Percentiles rank a stretch among this genome's conserved stretches.
Conservation (phyloP, 2,888 invertebrate species). For the Lysandra coridon region DNA sequence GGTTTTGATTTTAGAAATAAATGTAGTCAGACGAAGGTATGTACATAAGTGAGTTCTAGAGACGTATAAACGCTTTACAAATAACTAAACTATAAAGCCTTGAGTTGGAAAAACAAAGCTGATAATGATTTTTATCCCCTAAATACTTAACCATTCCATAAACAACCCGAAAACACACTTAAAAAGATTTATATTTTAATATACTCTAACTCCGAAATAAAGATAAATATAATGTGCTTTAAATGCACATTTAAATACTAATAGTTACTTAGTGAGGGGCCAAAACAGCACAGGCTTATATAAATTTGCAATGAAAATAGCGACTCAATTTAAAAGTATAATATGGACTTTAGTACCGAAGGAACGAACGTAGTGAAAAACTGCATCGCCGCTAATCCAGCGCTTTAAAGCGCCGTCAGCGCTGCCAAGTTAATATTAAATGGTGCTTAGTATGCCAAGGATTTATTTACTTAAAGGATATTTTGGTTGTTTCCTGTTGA, state of each 20-base stretch:
- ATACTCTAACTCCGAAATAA: neutral
- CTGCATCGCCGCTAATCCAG: constrained; percentile 29
- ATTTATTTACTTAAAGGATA: neutral
- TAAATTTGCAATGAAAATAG: constrained; percentile 29
- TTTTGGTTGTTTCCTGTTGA: too few species aligned
- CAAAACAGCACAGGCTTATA: constrained; percentile 26
- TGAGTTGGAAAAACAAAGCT: neutral
- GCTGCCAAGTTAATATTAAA: constrained; percentile 31
- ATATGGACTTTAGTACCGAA: constrained; percentile 25
- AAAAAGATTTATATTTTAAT: constrained; percentile 20
- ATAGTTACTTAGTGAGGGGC: constrained; percentile 21
- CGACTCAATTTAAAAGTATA: constrained; percentile 32
- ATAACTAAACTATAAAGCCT: too few species aligned
- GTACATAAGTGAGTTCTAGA: too few species aligned
- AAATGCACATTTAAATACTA: constrained; percentile 25
- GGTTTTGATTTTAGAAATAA: too few species aligned
- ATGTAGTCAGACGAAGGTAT: too few species aligned
- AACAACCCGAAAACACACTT: neutral
- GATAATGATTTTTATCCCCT: too few species aligned
- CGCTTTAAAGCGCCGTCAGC: constrained; percentile 23
- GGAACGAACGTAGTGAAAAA: constrained; percentile 22
- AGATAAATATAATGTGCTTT: constrained; percentile 8
- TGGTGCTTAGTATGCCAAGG: neutral
- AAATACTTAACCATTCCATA: neutral
- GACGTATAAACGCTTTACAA: too few species aligned